phyloP scores from a whole-genome alignment of 2,113 vertebrate genomes.

The Brachionichthys hirsutus region DNA sequence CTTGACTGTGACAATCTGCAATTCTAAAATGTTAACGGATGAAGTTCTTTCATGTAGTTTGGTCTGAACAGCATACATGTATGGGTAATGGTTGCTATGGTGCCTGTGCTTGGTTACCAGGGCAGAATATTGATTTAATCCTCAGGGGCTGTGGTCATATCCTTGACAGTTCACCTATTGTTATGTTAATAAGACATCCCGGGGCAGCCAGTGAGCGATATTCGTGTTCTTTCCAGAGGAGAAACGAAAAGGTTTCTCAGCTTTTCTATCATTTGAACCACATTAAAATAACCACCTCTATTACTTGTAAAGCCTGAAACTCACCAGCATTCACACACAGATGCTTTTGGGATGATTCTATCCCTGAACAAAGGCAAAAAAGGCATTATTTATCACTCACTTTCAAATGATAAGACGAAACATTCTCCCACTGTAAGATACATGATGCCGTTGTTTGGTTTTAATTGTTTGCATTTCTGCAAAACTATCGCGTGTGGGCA shows the following conservation, averaged over 20 bases:
- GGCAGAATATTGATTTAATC: constrained; percentile 62
- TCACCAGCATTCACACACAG: constrained; percentile 16
- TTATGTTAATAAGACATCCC: constrained; percentile 65
- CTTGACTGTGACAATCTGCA: constrained; percentile 8
- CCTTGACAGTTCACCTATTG: constrained; percentile 60
- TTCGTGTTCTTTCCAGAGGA: constrained; percentile 50
- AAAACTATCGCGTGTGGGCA: constrained; percentile 8
- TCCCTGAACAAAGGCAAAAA: background rate
- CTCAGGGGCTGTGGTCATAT: constrained; percentile 54
- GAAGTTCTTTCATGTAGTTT: constrained; percentile 25
- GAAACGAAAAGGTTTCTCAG: constrained; percentile 55
- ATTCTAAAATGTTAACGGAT: constrained; percentile 21
- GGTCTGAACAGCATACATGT: constrained; percentile 23
- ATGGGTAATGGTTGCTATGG: constrained; percentile 57
- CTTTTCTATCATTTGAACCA: constrained; percentile 61
- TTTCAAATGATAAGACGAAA: too few species aligned
- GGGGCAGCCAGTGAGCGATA: constrained; percentile 50
- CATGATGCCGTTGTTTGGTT: background rate
- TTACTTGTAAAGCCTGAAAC: constrained; percentile 40
- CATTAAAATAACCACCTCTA: constrained; percentile 36
- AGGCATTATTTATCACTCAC: background rate
- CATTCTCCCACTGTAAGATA: too few species aligned
- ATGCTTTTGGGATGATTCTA: constrained; percentile 12
- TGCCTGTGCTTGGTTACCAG: constrained; percentile 45
- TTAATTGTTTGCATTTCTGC: constrained; percentile 2